Evolutionary conservation across 2,888 invertebrate species (phyloP), one percentile per base, ranked within the genome.

Genomic region (Patella pellucida): DNA sequence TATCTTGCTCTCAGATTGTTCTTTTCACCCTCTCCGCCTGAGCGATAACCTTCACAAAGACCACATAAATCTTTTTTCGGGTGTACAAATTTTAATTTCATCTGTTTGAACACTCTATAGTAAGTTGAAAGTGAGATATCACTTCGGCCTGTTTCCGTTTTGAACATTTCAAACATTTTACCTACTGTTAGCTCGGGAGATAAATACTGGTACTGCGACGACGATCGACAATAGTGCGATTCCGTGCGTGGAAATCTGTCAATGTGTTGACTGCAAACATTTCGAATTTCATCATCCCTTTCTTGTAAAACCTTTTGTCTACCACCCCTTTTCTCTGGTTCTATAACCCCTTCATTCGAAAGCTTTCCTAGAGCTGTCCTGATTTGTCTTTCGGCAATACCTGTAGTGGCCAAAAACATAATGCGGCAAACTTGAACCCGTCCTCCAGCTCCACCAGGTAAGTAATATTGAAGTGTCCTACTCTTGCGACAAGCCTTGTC

Each of bases 31-130:
- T 62, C 62, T 23, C 19, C 9, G 23, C 3, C 62, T 19, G 62
- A 12, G 19, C 16, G 62, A 62, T 23, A 62, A 12, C 62, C 62
- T 62, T 19, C 62, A 62, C 62, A 19, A 19, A 62, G 9, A 27
- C 27, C 27, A 27, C 54, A 15, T 19, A 56, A 14, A 56, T 56
- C 56, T 56, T 56, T 56, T 19, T 56, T 56, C 56, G 56, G 19
- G 19, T 19, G 41, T 7, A 41, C 41, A 56, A 19, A 56, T 2
- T 56, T 56, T 56, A 56, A 56, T n/a, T 56, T 56, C 14, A 54
- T 56, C 56, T 56, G 56, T 56, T 56, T 56, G 56, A 56, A 56
- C 19, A 56, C n/a, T n/a, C 56, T 56, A 2, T 56, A 56, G 56
- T 56, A 56, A 0, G 56, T 56, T 56, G 56, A n/a, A 56, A 56